A percentile compares a stretch with the other conserved stretches of the same genome.
Conservation (phyloP, 2,797 vertebrate species). For the Meda fulgida region DNA sequence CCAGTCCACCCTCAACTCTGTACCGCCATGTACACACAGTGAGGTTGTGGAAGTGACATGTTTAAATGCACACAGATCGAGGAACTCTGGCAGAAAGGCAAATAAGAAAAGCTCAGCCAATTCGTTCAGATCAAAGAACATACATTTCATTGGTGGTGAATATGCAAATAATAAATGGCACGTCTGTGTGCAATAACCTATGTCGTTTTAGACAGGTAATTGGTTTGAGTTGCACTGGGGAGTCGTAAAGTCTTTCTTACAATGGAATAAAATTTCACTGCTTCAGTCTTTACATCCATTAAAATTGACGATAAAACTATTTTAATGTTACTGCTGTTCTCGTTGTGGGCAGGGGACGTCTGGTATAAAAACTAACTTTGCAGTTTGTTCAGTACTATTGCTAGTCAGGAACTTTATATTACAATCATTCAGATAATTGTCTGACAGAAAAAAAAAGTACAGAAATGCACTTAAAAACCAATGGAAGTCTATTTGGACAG, state of each 20-base stretch:
- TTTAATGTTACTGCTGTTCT: neutral
- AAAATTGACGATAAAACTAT: conserved; percentile 24
- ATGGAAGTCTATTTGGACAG: neutral
- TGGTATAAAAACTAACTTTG: neutral
- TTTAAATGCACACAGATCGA: neutral
- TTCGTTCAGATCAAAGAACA: conserved; percentile 67
- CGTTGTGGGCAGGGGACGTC: neutral
- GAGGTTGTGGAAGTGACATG: neutral
- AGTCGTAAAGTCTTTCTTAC: conserved; percentile 45
- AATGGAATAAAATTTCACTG: conserved; percentile 27
- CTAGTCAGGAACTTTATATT: neutral
- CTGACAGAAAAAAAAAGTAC: neutral
- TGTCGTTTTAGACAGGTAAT: conserved; percentile 54
- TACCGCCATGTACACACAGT: neutral
- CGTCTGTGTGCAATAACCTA: conserved; percentile 61
- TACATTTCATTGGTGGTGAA: conserved; percentile 59
- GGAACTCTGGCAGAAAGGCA: conserved; percentile 49
- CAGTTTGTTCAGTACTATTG: neutral
- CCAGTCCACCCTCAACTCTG: neutral
- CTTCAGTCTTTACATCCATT: conserved; percentile 28
- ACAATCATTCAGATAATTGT: neutral
- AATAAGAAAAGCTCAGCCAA: conserved; percentile 57
- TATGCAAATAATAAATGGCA: conserved; percentile 58
- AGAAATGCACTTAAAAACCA: neutral
- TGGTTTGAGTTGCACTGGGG: conserved; percentile 59